A percentile compares a stretch with the other conserved stretches of the same genome.
Evolutionary conservation across 2,888 invertebrate genomes (phyloP).

Genomic region (Lycaena phlaeas): DNA sequence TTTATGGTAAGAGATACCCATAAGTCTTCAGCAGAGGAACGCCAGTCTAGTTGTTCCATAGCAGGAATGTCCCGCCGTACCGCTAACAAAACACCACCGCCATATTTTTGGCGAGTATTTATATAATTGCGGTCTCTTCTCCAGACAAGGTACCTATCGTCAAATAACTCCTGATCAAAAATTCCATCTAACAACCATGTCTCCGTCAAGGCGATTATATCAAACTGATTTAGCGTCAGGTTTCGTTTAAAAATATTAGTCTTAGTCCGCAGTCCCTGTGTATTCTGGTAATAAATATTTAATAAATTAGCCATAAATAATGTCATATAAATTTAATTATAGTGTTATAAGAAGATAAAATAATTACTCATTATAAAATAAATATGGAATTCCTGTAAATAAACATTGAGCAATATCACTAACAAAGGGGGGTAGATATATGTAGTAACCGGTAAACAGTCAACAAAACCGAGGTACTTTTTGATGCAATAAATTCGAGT

Average conservation of each 20-base stretch:
- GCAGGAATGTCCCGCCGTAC: not conserved
- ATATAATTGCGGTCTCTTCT: not conserved
- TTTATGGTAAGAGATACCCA: not conserved
- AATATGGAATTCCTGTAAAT: no score
- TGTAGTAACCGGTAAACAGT: no score
- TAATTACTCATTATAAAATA: no score
- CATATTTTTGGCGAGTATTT: not conserved
- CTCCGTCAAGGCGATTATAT: not conserved
- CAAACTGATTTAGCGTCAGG: not conserved
- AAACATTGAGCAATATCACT: no score
- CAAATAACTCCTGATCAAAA: not conserved
- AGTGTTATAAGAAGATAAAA: no score
- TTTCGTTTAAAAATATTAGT: not conserved
- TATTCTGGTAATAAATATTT: slow-evolving; percentile 1
- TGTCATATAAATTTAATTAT: not conserved
- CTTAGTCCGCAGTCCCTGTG: not conserved
- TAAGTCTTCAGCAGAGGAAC: not conserved
- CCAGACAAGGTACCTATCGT: not conserved
- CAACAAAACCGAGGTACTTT: no score
- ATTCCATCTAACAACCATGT: slow-evolving; percentile 2
- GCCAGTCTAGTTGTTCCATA: not conserved
- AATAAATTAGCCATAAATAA: not conserved
- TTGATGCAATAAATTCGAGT: no score
- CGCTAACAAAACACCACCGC: not conserved
- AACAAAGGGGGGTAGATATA: no score